These are phyloP conservation scores for Heliconius congener DNA, from an alignment of 1,140 invertebrate species.

Conservation along the genomic window DNA sequence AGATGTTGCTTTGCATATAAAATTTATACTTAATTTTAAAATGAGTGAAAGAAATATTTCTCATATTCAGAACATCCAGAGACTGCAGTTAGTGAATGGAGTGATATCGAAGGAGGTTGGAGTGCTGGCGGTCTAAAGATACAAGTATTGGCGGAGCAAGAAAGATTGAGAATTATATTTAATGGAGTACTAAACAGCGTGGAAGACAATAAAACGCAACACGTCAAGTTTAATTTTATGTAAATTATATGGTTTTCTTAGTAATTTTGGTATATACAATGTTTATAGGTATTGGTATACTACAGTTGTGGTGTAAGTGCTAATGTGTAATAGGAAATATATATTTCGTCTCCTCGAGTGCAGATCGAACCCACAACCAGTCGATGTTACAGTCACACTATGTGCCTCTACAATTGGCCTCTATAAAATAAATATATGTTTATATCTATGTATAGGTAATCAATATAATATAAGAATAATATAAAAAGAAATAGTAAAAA, in stretches of 20 bases:
- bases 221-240: conserved; percentile 67
- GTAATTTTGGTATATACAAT: neutral
- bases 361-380: too few relatives aligned
- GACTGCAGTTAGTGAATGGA: conserved; percentile 55
- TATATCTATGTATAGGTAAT: too few relatives aligned
- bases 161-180: conserved; percentile 82
- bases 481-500: too few relatives aligned
- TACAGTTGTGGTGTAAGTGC: too few relatives aligned
- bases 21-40: neutral
- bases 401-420: too few relatives aligned
- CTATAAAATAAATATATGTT: too few relatives aligned
- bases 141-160: conserved; percentile 79
- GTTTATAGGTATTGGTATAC: too few relatives aligned
- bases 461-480: too few relatives aligned
- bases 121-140: conserved; percentile 82
- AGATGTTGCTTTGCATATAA: too few relatives aligned
- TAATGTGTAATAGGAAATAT: too few relatives aligned
- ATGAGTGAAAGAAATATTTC: neutral
- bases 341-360: too few relatives aligned
- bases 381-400: too few relatives aligned
- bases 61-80: conserved; percentile 57
- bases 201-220: conserved; percentile 66
- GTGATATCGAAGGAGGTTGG: conserved; percentile 64
- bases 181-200: conserved; percentile 82
- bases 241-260: conserved; percentile 37